These are phyloP conservation scores for Sebastes schlegelii DNA, from an alignment of 2,113 vertebrate genomes.

Conservation along the genomic window DNA sequence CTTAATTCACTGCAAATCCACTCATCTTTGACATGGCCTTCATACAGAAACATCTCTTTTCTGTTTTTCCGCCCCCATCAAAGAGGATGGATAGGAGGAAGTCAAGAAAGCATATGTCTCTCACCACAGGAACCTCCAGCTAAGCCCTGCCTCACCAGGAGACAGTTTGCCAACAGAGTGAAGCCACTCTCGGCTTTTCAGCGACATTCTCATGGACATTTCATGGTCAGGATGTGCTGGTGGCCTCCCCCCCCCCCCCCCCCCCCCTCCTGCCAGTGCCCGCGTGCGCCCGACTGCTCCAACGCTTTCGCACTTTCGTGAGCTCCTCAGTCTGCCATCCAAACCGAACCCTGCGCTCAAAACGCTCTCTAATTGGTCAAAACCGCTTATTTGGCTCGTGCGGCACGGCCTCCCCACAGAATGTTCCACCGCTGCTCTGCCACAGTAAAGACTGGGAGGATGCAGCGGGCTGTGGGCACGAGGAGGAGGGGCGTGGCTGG, in stretches of 20 bases:
- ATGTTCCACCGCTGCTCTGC: conserved; percentile 59
- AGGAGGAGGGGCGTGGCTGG: conserved; percentile 42
- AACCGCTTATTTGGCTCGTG: conserved; percentile 64
- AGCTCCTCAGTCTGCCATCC: conserved; percentile 39
- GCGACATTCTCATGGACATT: conserved; percentile 50
- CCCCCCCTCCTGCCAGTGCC: neutral
- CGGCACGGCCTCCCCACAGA: conserved; percentile 45
- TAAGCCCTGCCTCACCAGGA: conserved; percentile 36
- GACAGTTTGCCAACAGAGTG: conserved; percentile 29
- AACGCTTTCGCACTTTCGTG: conserved; percentile 55
- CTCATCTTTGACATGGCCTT: conserved; percentile 53
- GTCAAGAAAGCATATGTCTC: conserved; percentile 56
- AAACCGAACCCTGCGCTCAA: conserved; percentile 50
- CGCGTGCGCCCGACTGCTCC: conserved; percentile 15
- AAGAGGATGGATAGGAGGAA: conserved; percentile 50
- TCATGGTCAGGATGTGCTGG: conserved; percentile 44
- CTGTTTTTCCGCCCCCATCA: conserved; percentile 48
- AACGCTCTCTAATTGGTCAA: conserved; percentile 67
- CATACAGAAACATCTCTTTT: conserved; percentile 54
- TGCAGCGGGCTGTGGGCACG: conserved; percentile 52
- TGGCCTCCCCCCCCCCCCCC: conserved; percentile 9
- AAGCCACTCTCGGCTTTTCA: conserved; percentile 18
- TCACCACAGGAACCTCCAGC: conserved; percentile 42
- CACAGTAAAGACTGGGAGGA: conserved; percentile 73
- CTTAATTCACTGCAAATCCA: conserved; percentile 63